These are phyloP conservation scores for Resseliella maxima DNA, from an alignment of 2,888 invertebrate species.

Conservation along the genomic window DNA sequence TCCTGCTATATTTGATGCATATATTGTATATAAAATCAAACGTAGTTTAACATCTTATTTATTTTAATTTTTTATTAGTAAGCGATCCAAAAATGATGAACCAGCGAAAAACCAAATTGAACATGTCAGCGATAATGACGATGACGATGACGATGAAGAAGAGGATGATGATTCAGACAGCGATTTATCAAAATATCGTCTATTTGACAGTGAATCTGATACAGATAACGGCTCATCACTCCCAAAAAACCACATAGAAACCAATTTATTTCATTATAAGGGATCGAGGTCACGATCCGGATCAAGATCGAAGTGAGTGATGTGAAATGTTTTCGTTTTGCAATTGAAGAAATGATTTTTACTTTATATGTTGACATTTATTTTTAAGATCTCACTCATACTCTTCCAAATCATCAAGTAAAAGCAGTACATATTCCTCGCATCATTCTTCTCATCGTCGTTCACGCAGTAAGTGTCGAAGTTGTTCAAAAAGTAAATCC, in stretches of 20 bases:
- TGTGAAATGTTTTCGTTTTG: too few relatives aligned
- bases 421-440: not conserved
- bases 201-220: slow-evolving; percentile 65
- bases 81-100: slow-evolving; percentile 54
- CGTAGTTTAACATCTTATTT: not conserved
- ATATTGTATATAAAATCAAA: too few relatives aligned
- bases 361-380: not conserved
- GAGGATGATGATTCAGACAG: slow-evolving; percentile 73
- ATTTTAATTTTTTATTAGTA: not conserved
- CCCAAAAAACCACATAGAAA: not conserved
- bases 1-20: too few relatives aligned
- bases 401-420: slow-evolving; percentile 4
- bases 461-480: not conserved
- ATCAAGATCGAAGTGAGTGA: not conserved
- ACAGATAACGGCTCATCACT: not conserved
- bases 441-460: not conserved
- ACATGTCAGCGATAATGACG: slow-evolving; percentile 62
- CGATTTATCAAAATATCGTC: slow-evolving; percentile 82
- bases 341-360: not conserved
- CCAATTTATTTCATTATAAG: slow-evolving; percentile 57
- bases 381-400: not conserved
- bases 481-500: not conserved
- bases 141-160: slow-evolving; percentile 67
- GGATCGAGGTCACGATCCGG: slow-evolving; percentile 58
- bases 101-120: not conserved